These are phyloP conservation scores for Itoplectis maculator DNA, from an alignment of 2,888 invertebrate species.

Conservation along the genomic window DNA sequence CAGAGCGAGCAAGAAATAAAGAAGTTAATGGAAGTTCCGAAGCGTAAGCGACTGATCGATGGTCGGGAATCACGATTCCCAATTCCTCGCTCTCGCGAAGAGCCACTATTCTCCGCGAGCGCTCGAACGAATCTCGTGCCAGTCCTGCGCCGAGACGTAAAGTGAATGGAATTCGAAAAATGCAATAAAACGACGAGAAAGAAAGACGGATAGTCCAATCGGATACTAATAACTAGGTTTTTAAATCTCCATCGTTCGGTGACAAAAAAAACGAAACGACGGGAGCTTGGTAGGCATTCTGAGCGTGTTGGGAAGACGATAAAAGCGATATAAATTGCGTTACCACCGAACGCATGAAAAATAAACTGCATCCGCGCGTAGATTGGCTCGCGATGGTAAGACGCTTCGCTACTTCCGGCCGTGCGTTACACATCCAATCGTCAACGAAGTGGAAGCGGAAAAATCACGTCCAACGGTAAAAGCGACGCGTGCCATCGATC, in stretches of 20 bases:
- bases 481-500: too few relatives aligned
- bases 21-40: conserved; percentile 33
- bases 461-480: too few relatives aligned
- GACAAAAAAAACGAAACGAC: not conserved
- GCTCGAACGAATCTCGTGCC: not conserved
- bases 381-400: not conserved
- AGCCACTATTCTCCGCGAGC: conserved; percentile 1
- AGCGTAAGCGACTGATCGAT: conserved; percentile 28
- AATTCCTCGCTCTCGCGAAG: not conserved
- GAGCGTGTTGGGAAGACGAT: not conserved
- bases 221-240: conserved; percentile 6
- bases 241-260: conserved; percentile 12
- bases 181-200: not conserved
- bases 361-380: conserved; percentile 4
- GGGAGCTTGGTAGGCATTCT: not conserved
- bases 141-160: not conserved
- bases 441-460: not conserved
- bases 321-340: conserved; percentile 29
- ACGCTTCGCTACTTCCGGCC: not conserved
- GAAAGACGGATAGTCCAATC: conserved; percentile 4
- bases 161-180: conserved; percentile 6
- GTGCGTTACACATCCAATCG: not conserved
- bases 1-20: not conserved
- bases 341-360: not conserved
- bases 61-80: conserved; percentile 32